Evolutionary conservation across 1,140 invertebrate genomes (phyloP).

Genomic region (Papilio helenus): DNA sequence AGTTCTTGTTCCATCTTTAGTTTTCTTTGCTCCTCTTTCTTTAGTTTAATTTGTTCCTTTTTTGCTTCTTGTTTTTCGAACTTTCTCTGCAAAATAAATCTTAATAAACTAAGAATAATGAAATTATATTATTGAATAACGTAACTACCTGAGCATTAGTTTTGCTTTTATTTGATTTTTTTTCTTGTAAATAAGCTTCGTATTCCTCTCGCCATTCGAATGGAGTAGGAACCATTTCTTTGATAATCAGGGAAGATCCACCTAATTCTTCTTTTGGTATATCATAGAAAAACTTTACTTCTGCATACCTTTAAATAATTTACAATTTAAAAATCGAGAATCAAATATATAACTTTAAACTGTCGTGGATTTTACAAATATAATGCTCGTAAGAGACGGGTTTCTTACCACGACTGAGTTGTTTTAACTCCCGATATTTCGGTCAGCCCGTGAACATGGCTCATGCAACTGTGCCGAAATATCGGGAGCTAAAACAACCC

Average conservation of each 20-base stretch:
- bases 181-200: constrained; percentile 51
- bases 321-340: background rate
- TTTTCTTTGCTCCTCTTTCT: constrained; percentile 54
- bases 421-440: no score
- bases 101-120: background rate
- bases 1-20: constrained; percentile 58
- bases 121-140: background rate
- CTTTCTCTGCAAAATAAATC: constrained; percentile 48
- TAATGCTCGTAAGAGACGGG: no score
- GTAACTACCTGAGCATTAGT: constrained; percentile 53
- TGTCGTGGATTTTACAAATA: no score
- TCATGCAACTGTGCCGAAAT: no score
- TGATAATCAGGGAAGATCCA: constrained; percentile 54
- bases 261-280: constrained; percentile 61
- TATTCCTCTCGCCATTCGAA: constrained; percentile 61
- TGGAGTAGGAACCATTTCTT: constrained; percentile 59
- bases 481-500: no score
- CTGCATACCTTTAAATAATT: constrained; percentile 52
- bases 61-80: constrained; percentile 56
- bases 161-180: constrained; percentile 63
- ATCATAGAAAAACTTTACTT: constrained; percentile 56
- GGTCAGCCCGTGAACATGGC: no score
- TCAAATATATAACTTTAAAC: no score
- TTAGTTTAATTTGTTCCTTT: constrained; percentile 50
- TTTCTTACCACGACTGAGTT: no score